These are phyloP conservation scores for Drosophila gunungcola DNA, from an alignment of 1,140 invertebrate species.

Conservation along the genomic window DNA sequence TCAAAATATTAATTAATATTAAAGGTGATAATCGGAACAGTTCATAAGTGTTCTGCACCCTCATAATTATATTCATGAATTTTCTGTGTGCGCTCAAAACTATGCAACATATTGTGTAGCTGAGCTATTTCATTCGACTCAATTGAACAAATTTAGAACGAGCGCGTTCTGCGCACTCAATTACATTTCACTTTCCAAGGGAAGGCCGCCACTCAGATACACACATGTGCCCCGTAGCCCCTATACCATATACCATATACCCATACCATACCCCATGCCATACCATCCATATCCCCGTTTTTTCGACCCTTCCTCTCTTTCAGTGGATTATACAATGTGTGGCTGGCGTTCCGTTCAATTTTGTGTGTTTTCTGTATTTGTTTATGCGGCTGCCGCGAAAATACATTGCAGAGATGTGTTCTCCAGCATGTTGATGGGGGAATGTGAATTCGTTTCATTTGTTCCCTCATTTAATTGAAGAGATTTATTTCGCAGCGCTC, in stretches of 20 bases:
- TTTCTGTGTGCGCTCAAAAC: slow-evolving; percentile 50
- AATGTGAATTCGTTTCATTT: slow-evolving; percentile 63
- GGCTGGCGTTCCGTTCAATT: slow-evolving; percentile 36
- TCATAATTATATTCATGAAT: slow-evolving; percentile 37
- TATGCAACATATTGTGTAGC: slow-evolving; percentile 55
- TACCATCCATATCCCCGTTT: not conserved
- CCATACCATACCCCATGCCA: not conserved
- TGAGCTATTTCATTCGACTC: slow-evolving; percentile 56
- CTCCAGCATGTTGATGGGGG: slow-evolving; percentile 48
- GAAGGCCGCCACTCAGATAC: slow-evolving; percentile 61
- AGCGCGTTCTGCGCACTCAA: slow-evolving; percentile 50
- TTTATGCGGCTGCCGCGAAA: slow-evolving; percentile 59
- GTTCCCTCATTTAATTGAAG: slow-evolving; percentile 75
- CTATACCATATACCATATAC: slow-evolving; percentile 1
- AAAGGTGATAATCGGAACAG: not conserved
- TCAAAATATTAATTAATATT: too few relatives aligned
- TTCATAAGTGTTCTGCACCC: not conserved
- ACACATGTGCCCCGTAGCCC: slow-evolving; percentile 34
- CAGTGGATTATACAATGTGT: slow-evolving; percentile 65
- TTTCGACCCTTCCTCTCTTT: slow-evolving; percentile 19
- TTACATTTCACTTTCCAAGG: slow-evolving; percentile 80
- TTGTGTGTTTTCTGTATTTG: slow-evolving; percentile 38
- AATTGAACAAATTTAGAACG: slow-evolving; percentile 72
- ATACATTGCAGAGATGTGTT: slow-evolving; percentile 54
- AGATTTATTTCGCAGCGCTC: slow-evolving; percentile 68